Conservation (phyloP, 2,113 vertebrate species). For the Taxidea taxus region DNA sequence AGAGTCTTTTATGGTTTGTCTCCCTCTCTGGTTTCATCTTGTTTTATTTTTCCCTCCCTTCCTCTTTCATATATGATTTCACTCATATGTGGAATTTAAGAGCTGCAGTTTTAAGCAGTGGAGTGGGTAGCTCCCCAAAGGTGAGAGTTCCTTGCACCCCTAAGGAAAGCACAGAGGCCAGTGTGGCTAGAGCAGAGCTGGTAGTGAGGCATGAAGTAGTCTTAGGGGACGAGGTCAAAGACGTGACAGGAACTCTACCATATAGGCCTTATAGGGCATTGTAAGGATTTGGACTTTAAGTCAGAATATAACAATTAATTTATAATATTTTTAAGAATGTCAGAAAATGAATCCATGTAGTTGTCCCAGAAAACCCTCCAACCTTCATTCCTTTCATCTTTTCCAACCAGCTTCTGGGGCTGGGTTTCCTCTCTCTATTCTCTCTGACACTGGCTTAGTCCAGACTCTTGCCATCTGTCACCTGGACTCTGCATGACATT, state of each 20-base stretch:
- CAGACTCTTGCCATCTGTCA: background rate
- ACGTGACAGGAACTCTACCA: background rate
- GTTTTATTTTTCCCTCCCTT: background rate
- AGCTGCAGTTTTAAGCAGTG: background rate
- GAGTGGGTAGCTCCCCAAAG: background rate
- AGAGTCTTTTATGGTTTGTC: background rate
- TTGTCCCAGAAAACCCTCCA: background rate
- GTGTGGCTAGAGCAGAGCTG: background rate
- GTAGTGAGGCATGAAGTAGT: background rate
- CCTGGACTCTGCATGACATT: background rate
- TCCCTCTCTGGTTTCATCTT: background rate
- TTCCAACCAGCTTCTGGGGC: background rate
- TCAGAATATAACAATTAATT: background rate
- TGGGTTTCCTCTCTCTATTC: background rate
- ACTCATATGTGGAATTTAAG: background rate
- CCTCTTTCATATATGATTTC: background rate
- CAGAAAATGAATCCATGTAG: background rate
- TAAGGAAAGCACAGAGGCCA: background rate
- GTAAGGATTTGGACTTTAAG: background rate
- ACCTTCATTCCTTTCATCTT: background rate
- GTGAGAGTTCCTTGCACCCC: background rate
- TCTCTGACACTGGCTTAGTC: too few species aligned
- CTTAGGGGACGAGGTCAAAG: background rate
- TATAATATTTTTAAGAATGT: slow-evolving; percentile 18
- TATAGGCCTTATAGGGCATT: background rate